Evolutionary conservation across 2,888 invertebrate species (phyloP), one percentile per base, ranked within the genome.

Genomic region (Amblyjoppa proteus): DNA sequence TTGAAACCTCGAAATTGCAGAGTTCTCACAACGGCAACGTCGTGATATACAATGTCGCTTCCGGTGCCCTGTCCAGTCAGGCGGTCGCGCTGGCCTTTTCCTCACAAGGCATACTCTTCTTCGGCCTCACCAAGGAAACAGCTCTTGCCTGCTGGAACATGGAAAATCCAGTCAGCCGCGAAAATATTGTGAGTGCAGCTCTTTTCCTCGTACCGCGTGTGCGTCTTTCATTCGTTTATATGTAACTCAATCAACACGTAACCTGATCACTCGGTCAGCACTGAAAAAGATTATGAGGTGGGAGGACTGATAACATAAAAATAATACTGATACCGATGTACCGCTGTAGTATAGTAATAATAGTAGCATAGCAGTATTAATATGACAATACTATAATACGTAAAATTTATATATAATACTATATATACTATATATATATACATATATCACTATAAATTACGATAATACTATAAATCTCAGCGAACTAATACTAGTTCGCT

Each of bases 61-160:
- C 69, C 2, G 73, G 87, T 45, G 81, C 86, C 2, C 74, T 90
- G 68, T 87, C 89, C 5, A 90, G 90, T 71, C 93, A 92, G 86
- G 85, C 90, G 13, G 91, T 89, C 34, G 92, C 91, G 1, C 86
- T 91, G 75, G 93, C 92, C 16, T 92, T 94, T 89, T 93, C 92
- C 16, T 89, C 89, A 4, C 86, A 89, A 9, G 94, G 94, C 9
- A 81, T 93, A 28, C 88, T 94, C 34, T 94, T 93, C 85, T 93
- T 93, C 86, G 93, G 94, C 6, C 90, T 93, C 6, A 89, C 93
- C 28, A 86, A 88, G n/a, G 89, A 92, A 76, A 93, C 91, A 64
- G 91, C 93, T 13, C 89, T 94, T 4, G 92, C 90, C 28, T 94
- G 93, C 79, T 94, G 93, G 92, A 93, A 94, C 86, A 91, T 91